These are phyloP conservation scores for Gadus macrocephalus DNA, from an alignment of 2,113 vertebrate genomes.

Conservation along the genomic window DNA sequence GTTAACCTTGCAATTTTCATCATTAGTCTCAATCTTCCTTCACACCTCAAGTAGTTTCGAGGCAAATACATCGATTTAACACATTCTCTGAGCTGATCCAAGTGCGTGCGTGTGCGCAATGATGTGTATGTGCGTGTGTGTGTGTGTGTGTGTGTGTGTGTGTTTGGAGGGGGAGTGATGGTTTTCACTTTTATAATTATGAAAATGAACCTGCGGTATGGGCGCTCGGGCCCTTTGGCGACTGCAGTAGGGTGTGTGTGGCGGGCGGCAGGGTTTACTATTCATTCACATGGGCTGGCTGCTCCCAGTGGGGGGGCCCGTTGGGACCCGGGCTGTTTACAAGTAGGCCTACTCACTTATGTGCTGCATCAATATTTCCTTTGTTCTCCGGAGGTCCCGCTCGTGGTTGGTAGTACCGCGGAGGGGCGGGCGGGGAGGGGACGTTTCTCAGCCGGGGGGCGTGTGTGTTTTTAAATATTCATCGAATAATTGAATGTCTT, in stretches of 20 bases:
- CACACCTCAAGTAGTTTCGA: background rate
- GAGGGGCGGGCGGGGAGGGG: too few relatives aligned
- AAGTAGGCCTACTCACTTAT: background rate
- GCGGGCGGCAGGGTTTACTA: too few relatives aligned
- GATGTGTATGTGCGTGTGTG: background rate
- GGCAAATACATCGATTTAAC: background rate
- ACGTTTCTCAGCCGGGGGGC: too few relatives aligned
- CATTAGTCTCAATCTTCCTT: background rate
- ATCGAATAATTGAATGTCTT: too few relatives aligned
- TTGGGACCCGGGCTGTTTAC: background rate
- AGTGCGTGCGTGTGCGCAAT: background rate
- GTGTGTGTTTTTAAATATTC: too few relatives aligned
- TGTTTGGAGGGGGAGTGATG: constrained; percentile 9
- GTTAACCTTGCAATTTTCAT: too few relatives aligned
- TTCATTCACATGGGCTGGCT: too few relatives aligned
- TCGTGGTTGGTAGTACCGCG: background rate
- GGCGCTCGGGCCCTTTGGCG: too few relatives aligned
- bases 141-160: background rate
- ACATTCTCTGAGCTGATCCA: background rate
- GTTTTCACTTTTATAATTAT: too few relatives aligned
- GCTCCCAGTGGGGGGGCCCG: too few relatives aligned
- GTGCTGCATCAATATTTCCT: background rate
- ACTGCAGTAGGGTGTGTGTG: too few relatives aligned
- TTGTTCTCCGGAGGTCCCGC: background rate
- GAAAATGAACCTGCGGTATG: too few relatives aligned